A percentile compares a stretch with the other conserved stretches of the same genome.
These are phyloP conservation scores for Notarius quadriscutis DNA, from an alignment of 2,113 vertebrate species.

Conservation along the genomic window DNA sequence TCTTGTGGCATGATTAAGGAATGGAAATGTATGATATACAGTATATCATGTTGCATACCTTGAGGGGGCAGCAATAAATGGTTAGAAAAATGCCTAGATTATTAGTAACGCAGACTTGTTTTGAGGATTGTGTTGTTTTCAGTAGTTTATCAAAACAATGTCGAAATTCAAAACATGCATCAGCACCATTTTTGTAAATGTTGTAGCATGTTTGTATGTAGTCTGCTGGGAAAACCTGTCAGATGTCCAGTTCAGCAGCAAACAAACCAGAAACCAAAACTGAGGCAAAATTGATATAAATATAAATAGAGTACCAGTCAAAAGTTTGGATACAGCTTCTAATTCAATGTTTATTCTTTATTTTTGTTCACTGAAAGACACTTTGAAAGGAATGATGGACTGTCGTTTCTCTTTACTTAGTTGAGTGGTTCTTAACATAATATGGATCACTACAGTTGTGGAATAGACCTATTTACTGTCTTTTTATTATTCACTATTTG, in stretches of 20 bases:
- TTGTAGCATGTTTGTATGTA: neutral
- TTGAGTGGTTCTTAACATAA: too few species aligned
- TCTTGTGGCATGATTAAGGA: neutral
- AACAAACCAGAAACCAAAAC: neutral
- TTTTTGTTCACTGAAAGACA: neutral
- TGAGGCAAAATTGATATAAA: neutral
- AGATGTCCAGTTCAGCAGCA: neutral
- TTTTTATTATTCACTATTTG: too few species aligned
- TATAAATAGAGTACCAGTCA: too few species aligned
- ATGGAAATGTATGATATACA: neutral
- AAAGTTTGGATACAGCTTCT: too few species aligned
- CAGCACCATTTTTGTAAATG: neutral
- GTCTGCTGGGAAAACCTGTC: neutral
- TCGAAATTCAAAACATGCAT: neutral
- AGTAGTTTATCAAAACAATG: neutral
- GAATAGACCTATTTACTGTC: too few species aligned
- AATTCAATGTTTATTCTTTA: too few species aligned
- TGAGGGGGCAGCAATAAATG: neutral
- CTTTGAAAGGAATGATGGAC: neutral
- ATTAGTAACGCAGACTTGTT: neutral
- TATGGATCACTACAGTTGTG: too few species aligned
- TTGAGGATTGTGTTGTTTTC: neutral
- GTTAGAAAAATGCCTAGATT: neutral
- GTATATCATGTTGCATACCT: neutral
- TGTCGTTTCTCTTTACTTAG: too few species aligned